A percentile compares a stretch with the other conserved stretches of the same genome.
Evolutionary conservation across 2,113 vertebrate species (phyloP).

Genomic region (Eptesicus fuscus): DNA sequence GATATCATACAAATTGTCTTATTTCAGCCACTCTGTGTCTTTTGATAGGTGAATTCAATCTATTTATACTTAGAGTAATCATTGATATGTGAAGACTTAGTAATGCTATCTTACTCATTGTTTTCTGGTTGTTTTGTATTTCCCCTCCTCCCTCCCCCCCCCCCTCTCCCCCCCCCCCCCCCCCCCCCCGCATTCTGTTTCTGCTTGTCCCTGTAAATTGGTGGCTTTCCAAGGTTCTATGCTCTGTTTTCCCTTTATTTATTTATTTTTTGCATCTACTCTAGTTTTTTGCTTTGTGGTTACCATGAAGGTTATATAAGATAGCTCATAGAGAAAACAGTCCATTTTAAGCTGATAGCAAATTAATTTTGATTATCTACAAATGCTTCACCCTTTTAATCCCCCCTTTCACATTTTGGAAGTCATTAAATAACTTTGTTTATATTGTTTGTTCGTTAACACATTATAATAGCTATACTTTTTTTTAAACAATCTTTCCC

Average conservation of each 20-base stretch:
- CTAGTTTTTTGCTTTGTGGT: not conserved
- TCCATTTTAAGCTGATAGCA: not conserved
- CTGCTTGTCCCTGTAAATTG: not conserved
- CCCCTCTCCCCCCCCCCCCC: not conserved
- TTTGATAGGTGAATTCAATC: not conserved
- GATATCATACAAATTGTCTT: not conserved
- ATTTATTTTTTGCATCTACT: not conserved
- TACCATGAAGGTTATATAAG: not conserved
- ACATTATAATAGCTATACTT: not conserved
- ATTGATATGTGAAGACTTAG: not conserved
- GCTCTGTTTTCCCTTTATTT: not conserved
- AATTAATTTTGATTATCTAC: not conserved
- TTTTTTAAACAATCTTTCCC: not conserved
- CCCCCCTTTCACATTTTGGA: not conserved
- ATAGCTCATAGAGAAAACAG: not conserved
- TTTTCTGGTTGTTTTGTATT: not conserved
- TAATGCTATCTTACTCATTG: not conserved
- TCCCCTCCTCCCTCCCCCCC: not conserved
- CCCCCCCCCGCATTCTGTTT: not conserved
- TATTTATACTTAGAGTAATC: not conserved
- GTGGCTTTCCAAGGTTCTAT: not conserved
- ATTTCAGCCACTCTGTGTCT: not conserved
- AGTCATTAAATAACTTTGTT: not conserved
- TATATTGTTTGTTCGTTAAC: not conserved
- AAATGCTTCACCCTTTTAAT: not conserved